Conservation (phyloP, 2,113 vertebrate species). For the Corapipo altera region DNA sequence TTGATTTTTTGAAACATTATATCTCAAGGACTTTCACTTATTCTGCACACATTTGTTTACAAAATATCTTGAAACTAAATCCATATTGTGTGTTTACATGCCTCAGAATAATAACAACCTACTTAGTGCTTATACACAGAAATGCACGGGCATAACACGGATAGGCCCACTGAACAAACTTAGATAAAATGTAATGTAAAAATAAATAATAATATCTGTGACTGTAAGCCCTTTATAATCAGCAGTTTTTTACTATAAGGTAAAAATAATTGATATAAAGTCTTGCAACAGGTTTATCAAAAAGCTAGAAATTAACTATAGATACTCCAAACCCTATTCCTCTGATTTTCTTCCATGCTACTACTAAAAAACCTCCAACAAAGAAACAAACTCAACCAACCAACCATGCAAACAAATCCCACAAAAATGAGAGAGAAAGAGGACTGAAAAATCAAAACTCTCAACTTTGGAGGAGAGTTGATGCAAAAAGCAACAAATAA, state of each 20-base stretch:
- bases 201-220: neutral
- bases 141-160: neutral
- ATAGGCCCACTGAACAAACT: neutral
- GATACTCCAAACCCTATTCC: neutral
- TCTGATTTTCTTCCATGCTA: neutral
- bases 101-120: constrained; percentile 35
- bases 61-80: constrained; percentile 70
- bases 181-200: neutral
- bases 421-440: neutral
- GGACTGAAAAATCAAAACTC: neutral
- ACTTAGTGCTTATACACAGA: constrained; percentile 6
- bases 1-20: neutral
- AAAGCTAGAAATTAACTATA: neutral
- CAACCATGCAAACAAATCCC: neutral
- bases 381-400: neutral
- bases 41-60: constrained; percentile 57
- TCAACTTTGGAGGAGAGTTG: neutral
- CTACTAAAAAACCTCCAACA: neutral
- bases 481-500: neutral
- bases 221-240: neutral
- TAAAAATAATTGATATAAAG: neutral
- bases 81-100: constrained; percentile 27
- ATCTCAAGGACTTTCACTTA: constrained; percentile 37
- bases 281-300: neutral
- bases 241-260: neutral